Base-by-base conservation (phyloP, 2,888 invertebrate species). In the Iphiclides podalirius region DNA sequence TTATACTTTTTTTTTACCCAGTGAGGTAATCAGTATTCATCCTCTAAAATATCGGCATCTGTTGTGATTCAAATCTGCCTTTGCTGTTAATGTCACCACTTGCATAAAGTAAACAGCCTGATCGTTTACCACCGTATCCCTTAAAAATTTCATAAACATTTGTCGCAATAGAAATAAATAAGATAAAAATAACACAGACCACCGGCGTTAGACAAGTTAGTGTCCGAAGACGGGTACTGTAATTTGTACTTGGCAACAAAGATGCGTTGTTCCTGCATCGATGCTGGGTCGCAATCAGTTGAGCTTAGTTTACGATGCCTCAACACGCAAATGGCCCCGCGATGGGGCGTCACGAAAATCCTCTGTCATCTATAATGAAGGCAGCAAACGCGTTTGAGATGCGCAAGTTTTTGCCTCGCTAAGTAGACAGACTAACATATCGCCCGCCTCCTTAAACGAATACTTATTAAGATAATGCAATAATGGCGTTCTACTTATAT, bases 201-300 rank as follows among this genome's bases (percentile, higher is more conserved):
- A 79, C 77, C 75, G 61, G 63, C 66, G 62, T 64, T 61, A 59
- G 40, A 45, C 17, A 26, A 36, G 50, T 45, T 14, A 44, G 35
- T 15, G 4, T 50, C 28, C 17, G 26, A 34, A 64, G 64, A 62
- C 56, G 54, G 61, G 57, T 59, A 54, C 55, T 52, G 64, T 74
- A 79, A 79, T 78, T 75, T 72, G 67, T 63, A 75, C 70, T 66
- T 73, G 66, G 62, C 35, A 66, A 71, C 63, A 66, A 68, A 70
- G 59, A 64, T 58, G 70, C 74, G 72, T 73, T 72, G 76, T 78
- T 82, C 79, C 79, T 79, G 77, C 71, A 66, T 60, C 60, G 68
- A 68, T 64, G 53, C 50, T 48, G 47, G 59, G 48, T 34, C 43
- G 56, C 55, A 46, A 52, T 57, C 55, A 49, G 48, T 54, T 56